Evolutionary conservation across 2,888 invertebrate genomes (phyloP).

Genomic region (Synergus umbraculus): DNA sequence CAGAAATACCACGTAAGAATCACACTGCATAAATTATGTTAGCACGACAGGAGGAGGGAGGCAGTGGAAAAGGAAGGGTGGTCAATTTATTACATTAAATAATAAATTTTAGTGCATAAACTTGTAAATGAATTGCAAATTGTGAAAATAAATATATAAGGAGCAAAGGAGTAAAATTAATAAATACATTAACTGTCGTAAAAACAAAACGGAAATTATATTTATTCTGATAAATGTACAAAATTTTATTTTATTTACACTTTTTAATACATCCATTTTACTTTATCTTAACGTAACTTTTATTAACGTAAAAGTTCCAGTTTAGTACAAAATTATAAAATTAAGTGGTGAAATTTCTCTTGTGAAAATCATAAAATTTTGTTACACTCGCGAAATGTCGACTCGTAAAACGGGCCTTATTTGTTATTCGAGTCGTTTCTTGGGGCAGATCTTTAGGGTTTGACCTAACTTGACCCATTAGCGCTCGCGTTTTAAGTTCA

Average conservation of each 20-base stretch:
- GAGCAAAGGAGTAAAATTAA: not conserved
- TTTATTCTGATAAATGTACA: not conserved
- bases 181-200: not conserved
- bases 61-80: not conserved
- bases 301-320: not conserved
- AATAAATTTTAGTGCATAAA: constrained; percentile 27
- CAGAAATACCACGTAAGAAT: constrained; percentile 26
- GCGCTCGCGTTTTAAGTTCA: constrained; percentile 45
- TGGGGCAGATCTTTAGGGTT: not conserved
- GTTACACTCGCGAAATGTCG: not conserved
- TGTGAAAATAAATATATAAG: not conserved
- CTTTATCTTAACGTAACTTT: not conserved
- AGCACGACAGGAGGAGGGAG: not conserved
- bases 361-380: not conserved
- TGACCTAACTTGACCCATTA: constrained; percentile 41
- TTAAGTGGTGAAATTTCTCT: not conserved
- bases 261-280: not conserved
- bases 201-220: not conserved
- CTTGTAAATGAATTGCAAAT: constrained; percentile 14
- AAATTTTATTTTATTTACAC: not conserved
- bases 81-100: constrained; percentile 19
- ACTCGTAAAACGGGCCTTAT: constrained; percentile 17
- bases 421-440: constrained; percentile 7
- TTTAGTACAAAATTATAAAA: not conserved
- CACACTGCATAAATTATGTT: constrained; percentile 39